A percentile compares a stretch with the other conserved stretches of the same genome.
Evolutionary conservation across 2,888 invertebrate genomes (phyloP).

Genomic region (Chaitophorus viminalis): DNA sequence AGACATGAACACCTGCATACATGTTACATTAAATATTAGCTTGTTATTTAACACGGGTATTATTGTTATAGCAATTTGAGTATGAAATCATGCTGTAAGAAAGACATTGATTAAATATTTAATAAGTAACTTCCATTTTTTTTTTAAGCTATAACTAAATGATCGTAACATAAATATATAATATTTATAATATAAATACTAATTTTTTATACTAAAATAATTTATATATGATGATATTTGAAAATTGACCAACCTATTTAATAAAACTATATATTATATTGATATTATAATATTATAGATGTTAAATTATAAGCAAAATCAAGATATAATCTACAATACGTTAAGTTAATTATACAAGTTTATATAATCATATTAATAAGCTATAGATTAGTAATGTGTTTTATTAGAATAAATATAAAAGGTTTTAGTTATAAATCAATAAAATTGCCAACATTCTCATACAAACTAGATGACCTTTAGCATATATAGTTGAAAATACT

Average conservation of each 20-base stretch:
- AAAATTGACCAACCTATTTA: slow-evolving; percentile 6
- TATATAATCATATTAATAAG: slow-evolving; percentile 43
- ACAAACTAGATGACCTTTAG: background rate
- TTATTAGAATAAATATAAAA: background rate
- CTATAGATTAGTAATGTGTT: background rate
- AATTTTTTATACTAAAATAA: too few relatives aligned
- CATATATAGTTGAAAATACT: slow-evolving; percentile 28
- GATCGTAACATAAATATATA: background rate
- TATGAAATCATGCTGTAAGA: slow-evolving; percentile 30
- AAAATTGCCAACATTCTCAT: background rate
- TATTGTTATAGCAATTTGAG: slow-evolving; percentile 11
- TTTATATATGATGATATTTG: background rate
- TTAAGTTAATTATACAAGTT: background rate
- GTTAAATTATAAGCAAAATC: background rate
- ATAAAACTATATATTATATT: background rate
- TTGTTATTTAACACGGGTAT: slow-evolving; percentile 19
- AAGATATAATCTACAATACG: background rate
- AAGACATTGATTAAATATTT: slow-evolving; percentile 20
- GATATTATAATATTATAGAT: background rate
- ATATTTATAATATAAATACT: background rate
- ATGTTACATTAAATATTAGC: slow-evolving; percentile 33
- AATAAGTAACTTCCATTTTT: background rate
- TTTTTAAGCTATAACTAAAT: background rate
- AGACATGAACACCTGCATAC: background rate
- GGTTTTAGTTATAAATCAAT: slow-evolving; percentile 4